These are phyloP conservation scores for Oncorhynchus keta DNA, from an alignment of 2,113 vertebrate genomes.

Conservation along the genomic window DNA sequence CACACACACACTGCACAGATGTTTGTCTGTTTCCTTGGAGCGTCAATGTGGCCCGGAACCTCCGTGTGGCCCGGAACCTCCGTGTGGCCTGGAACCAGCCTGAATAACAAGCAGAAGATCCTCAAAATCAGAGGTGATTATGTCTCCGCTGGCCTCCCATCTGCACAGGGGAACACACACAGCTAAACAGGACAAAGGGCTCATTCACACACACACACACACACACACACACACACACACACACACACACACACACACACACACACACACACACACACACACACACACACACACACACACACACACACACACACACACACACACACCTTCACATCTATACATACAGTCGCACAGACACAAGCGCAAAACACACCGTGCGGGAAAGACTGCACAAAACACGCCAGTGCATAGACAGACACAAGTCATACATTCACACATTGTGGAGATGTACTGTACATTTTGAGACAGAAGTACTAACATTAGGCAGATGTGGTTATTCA, in stretches of 20 bases:
- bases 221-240: not conserved
- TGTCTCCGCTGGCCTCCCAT: conserved; percentile 21
- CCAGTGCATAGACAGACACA: not conserved
- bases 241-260: not conserved
- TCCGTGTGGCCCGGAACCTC: conserved; percentile 4
- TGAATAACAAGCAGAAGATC: conserved; percentile 43
- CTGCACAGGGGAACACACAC: conserved; percentile 10
- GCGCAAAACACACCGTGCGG: too few species aligned
- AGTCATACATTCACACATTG: not conserved
- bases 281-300: not conserved
- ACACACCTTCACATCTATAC: not conserved
- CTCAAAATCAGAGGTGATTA: conserved; percentile 21
- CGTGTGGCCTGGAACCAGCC: conserved; percentile 18
- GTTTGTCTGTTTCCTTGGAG: conserved; percentile 30
- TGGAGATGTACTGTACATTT: not conserved
- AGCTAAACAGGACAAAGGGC: conserved; percentile 40
- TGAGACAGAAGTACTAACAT: not conserved
- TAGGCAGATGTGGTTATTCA: not conserved
- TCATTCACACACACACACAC: conserved; percentile 14
- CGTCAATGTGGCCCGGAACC: conserved; percentile 5
- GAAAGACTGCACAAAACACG: not conserved
- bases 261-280: conserved; percentile 6
- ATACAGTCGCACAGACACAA: too few species aligned
- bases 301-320: not conserved
- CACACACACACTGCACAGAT: conserved; percentile 15